Conservation (phyloP, 2,113 vertebrate genomes). For the Malurus cyaneus region DNA sequence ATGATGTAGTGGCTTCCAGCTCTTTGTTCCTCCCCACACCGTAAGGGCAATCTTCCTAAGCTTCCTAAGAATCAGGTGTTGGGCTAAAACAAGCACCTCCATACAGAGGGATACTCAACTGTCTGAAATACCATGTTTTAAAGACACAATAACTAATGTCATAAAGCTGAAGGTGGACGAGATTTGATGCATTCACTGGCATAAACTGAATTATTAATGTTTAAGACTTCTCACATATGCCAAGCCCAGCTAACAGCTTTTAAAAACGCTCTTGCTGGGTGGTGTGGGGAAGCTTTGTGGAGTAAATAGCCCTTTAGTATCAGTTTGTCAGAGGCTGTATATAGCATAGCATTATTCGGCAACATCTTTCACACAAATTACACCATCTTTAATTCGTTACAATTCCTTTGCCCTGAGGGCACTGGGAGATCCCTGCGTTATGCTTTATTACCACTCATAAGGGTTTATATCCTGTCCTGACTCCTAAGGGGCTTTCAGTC, state of each 20-base stretch:
- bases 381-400: not conserved
- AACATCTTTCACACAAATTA: not conserved
- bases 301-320: not conserved
- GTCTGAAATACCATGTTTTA: not conserved
- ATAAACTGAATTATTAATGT: not conserved
- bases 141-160: not conserved
- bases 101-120: not conserved
- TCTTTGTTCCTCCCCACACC: not conserved
- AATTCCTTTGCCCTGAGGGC: not conserved
- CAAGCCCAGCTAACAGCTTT: not conserved
- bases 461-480: not conserved
- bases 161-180: not conserved
- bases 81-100: not conserved
- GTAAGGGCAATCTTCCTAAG: not conserved
- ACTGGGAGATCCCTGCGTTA: not conserved
- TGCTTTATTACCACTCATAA: not conserved
- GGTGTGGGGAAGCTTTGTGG: not conserved
- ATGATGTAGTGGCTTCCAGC: not conserved
- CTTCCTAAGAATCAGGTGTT: not conserved
- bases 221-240: not conserved
- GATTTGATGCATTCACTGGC: not conserved
- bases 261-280: not conserved
- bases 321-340: not conserved
- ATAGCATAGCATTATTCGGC: rapidly evolving
- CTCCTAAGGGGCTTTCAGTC: not conserved